Conservation (phyloP, 2,797 vertebrate genomes). For the Karalla daura region DNA sequence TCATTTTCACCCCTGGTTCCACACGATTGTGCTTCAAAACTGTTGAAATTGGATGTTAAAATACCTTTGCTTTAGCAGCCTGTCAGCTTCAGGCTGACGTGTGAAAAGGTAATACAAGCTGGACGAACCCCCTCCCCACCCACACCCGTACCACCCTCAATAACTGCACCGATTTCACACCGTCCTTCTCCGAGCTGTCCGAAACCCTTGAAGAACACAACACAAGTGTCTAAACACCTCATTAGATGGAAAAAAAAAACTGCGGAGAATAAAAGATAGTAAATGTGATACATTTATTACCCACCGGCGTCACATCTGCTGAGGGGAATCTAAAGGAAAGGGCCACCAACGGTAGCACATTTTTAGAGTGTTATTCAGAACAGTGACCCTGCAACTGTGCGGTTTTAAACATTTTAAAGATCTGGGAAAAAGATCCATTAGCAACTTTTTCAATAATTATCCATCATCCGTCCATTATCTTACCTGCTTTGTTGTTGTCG, state of each 20-base stretch:
- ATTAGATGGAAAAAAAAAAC: slow-evolving; percentile 39
- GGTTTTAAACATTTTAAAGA: background rate
- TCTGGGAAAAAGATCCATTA: background rate
- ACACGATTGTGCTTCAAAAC: slow-evolving; percentile 63
- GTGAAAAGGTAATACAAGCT: slow-evolving; percentile 77
- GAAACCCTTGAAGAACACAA: slow-evolving; percentile 10
- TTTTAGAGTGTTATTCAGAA: background rate
- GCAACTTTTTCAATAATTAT: background rate
- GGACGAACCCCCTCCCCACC: background rate
- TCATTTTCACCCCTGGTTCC: slow-evolving; percentile 63
- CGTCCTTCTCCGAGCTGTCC: slow-evolving; percentile 19
- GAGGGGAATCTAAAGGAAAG: background rate
- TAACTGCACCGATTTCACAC: slow-evolving; percentile 57
- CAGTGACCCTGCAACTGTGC: background rate
- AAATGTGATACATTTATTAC: slow-evolving; percentile 47
- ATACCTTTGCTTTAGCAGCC: slow-evolving; percentile 75
- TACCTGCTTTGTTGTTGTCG: background rate
- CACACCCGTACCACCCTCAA: slow-evolving; percentile 9
- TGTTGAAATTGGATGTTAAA: slow-evolving; percentile 76
- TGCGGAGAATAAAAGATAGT: slow-evolving; percentile 8
- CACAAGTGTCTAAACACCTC: slow-evolving; percentile 51
- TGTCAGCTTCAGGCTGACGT: slow-evolving; percentile 74
- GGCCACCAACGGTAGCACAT: background rate
- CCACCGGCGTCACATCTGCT: slow-evolving; percentile 28
- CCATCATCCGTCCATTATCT: background rate